Evolutionary conservation across 2,113 vertebrate genomes (phyloP).

Genomic region (Capreolus pygargus): DNA sequence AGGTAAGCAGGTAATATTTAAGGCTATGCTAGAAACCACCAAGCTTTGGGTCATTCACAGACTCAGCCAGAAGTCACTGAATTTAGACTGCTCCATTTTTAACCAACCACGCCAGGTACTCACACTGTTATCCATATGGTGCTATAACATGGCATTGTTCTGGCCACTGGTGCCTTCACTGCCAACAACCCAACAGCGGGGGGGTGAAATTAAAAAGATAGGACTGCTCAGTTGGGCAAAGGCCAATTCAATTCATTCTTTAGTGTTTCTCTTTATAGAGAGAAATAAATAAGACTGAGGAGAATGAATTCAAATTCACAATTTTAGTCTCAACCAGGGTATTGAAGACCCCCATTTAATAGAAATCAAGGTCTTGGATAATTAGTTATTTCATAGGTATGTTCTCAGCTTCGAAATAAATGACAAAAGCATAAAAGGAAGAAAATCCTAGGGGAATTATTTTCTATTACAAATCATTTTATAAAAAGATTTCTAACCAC

Average conservation of each 20-base stretch:
- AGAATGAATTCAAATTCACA: not conserved
- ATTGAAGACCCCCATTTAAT: not conserved
- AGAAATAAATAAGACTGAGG: not conserved
- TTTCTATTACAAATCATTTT: not conserved
- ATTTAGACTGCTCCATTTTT: constrained; percentile 47
- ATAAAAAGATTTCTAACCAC: not conserved
- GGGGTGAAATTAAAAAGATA: constrained; percentile 5
- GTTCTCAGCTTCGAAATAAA: constrained; percentile 38
- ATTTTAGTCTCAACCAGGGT: not conserved
- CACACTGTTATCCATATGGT: constrained; percentile 59
- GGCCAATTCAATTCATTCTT: not conserved
- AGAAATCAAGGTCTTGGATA: not conserved
- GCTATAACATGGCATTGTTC: not conserved
- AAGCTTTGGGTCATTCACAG: constrained; percentile 11
- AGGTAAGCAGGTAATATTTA: not conserved
- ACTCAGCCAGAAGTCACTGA: constrained; percentile 47
- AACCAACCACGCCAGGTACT: constrained; percentile 39
- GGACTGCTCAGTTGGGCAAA: not conserved
- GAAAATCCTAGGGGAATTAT: not conserved
- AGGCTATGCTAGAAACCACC: not conserved
- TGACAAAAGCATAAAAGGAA: not conserved
- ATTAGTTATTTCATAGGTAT: not conserved
- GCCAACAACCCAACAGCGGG: not conserved
- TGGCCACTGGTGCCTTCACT: not conserved
- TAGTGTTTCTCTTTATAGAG: not conserved